These are phyloP conservation scores for Xyliphius kryptos DNA, from an alignment of 2,113 vertebrate genomes.

Conservation along the genomic window DNA sequence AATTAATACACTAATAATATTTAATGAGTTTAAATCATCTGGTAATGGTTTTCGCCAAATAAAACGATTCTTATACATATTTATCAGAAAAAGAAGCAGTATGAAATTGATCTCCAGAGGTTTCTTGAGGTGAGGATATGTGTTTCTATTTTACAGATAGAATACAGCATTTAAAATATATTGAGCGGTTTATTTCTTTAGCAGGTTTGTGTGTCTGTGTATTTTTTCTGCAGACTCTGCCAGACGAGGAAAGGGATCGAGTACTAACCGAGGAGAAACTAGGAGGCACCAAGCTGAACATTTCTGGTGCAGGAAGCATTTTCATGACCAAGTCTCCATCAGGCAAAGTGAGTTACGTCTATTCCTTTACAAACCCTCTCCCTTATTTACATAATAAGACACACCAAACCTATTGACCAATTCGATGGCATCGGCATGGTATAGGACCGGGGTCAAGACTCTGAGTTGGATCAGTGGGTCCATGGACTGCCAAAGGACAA, in stretches of 20 bases:
- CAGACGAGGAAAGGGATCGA: slow-evolving; percentile 66
- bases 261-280: slow-evolving; percentile 65
- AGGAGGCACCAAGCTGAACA: slow-evolving; percentile 48
- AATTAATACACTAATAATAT: too few species aligned
- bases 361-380: background rate
- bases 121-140: slow-evolving; percentile 66
- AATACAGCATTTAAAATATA: too few species aligned
- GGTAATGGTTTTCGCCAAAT: too few species aligned
- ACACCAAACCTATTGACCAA: too few species aligned
- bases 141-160: too few species aligned
- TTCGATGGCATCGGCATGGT: background rate
- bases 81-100: slow-evolving; percentile 71
- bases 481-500: slow-evolving; percentile 49
- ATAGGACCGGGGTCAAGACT: slow-evolving; percentile 58
- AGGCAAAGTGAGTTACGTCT: slow-evolving; percentile 48
- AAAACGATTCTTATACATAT: too few species aligned
- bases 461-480: slow-evolving; percentile 56
- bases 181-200: too few species aligned
- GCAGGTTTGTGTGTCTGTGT: too few species aligned
- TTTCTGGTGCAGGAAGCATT: slow-evolving; percentile 50
- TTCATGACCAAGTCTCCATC: slow-evolving; percentile 59
- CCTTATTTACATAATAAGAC: too few species aligned
- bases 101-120: slow-evolving; percentile 66
- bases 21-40: too few species aligned
- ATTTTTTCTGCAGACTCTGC: slow-evolving; percentile 56